phyloP scores from a whole-genome alignment of 2,888 invertebrate species.

The Heliconius aoede region DNA sequence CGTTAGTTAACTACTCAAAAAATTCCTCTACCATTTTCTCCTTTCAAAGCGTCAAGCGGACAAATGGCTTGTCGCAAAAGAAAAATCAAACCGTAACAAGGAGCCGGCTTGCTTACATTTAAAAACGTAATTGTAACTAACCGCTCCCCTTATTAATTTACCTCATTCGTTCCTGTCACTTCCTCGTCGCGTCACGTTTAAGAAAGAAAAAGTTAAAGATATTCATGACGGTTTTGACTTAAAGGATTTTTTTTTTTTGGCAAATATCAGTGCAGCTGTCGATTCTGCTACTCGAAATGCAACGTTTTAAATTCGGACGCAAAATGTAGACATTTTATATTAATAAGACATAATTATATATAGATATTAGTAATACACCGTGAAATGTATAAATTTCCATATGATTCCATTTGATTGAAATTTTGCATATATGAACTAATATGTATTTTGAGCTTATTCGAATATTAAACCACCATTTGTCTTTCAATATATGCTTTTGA shows the following conservation, averaged over 20 bases:
- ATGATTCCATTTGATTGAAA: too few relatives aligned
- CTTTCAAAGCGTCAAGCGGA: constrained; percentile 53
- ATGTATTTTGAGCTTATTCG: too few relatives aligned
- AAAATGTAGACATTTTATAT: too few relatives aligned
- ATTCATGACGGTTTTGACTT: constrained; percentile 66
- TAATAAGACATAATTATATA: too few relatives aligned
- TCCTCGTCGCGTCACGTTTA: constrained; percentile 68
- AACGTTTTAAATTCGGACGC: too few relatives aligned
- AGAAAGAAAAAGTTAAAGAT: constrained; percentile 72
- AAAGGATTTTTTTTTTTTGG: constrained; percentile 14
- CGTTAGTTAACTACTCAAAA: constrained; percentile 4
- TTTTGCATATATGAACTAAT: too few relatives aligned
- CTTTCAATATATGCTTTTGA: too few relatives aligned
- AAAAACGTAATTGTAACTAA: constrained; percentile 84
- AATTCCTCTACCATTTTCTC: constrained; percentile 54
- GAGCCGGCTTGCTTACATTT: constrained; percentile 80
- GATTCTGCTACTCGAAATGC: not conserved
- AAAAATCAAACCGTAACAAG: constrained; percentile 80
- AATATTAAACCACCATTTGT: too few relatives aligned
- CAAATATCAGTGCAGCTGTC: not conserved
- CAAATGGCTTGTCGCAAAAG: constrained; percentile 80
- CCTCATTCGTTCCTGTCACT: constrained; percentile 74
- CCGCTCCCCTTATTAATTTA: constrained; percentile 82
- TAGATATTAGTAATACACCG: too few relatives aligned
- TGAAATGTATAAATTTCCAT: too few relatives aligned